A percentile compares a stretch with the other conserved stretches of the same genome.
Conservation (phyloP, 2,797 vertebrate genomes). For the Fistularia commersonii region DNA sequence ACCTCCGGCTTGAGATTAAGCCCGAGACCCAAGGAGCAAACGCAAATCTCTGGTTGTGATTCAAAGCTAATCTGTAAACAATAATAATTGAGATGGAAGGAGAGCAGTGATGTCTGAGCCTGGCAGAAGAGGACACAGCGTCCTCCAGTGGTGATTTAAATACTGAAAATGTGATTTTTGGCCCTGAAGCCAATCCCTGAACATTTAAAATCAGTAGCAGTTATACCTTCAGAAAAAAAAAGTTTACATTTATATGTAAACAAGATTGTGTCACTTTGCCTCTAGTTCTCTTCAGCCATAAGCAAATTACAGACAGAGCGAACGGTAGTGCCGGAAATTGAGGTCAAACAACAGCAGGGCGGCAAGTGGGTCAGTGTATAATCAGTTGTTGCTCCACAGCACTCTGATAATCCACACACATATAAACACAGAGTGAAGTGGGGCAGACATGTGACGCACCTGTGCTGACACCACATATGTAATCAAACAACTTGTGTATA, state of each 20-base stretch:
- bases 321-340: not conserved
- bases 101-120: no score
- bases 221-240: no score
- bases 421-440: conserved; percentile 20
- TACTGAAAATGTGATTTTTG: not conserved
- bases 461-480: conserved; percentile 98
- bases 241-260: no score
- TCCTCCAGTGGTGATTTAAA: conserved; percentile 38
- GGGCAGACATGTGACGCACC: conserved; percentile 69
- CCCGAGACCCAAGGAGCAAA: conserved; percentile 25
- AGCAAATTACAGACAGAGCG: no score
- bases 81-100: conserved; percentile 7
- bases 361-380: conserved; percentile 20
- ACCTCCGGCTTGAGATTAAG: conserved; percentile 40
- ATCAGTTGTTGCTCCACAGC: conserved; percentile 24
- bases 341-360: conserved; percentile 23
- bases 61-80: conserved; percentile 30
- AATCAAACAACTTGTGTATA: conserved; percentile 92
- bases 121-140: conserved; percentile 18
- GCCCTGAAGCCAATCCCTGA: no score
- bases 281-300: no score
- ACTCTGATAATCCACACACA: conserved; percentile 38
- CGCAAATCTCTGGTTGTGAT: conserved; percentile 33
- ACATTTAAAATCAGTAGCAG: no score
- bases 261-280: no score